These are phyloP conservation scores for Lepidurus couesii DNA, from an alignment of 1,140 invertebrate genomes.

Conservation along the genomic window DNA sequence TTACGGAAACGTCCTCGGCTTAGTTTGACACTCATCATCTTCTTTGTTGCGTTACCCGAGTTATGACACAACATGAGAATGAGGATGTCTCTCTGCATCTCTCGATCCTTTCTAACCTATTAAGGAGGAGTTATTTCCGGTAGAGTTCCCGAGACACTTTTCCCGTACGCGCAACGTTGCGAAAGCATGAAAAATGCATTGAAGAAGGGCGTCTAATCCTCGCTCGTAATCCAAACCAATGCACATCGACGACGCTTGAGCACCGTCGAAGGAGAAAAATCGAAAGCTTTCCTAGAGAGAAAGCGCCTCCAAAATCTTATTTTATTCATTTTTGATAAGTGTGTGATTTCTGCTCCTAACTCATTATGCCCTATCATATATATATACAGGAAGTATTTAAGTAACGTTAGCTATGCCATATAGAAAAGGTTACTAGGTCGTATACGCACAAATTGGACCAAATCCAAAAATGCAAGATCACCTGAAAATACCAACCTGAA, in stretches of 20 bases:
- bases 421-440: constrained; percentile 3
- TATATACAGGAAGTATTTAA: neutral
- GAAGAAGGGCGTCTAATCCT: neutral
- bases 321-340: neutral
- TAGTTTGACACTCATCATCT: neutral
- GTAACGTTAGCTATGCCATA: neutral
- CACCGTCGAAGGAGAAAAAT: neutral
- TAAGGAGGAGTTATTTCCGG: constrained; percentile 2
- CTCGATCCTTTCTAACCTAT: neutral
- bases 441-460: neutral
- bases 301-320: neutral
- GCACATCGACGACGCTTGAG: constrained; percentile 5
- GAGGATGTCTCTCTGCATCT: neutral
- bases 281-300: neutral
- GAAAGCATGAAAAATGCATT: constrained; percentile 3
- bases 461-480: neutral
- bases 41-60: neutral
- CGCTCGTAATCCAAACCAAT: neutral
- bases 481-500: too few species aligned
- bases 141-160: neutral
- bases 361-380: neutral
- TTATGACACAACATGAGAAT: neutral
- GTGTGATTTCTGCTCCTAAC: too few species aligned
- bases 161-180: neutral
- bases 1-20: neutral